These are phyloP conservation scores for Struthidea cinerea DNA, from an alignment of 2,113 vertebrate genomes.

Conservation along the genomic window DNA sequence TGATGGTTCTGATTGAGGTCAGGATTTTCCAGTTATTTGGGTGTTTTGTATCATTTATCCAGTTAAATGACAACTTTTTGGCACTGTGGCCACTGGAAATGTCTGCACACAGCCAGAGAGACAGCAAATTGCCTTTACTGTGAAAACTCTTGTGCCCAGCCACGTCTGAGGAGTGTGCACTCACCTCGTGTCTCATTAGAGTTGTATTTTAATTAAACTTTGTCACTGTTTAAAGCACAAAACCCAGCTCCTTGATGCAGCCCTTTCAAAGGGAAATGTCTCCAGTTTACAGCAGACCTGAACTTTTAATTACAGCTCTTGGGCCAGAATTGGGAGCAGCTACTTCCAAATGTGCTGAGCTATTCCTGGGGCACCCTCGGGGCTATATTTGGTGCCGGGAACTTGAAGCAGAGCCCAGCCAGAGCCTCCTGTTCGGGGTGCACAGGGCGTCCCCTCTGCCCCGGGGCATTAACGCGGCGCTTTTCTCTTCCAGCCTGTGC, in stretches of 20 bases:
- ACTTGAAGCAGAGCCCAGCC: not conserved
- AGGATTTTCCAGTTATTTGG: not conserved
- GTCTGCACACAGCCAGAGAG: not conserved
- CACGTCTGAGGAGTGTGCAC: not conserved
- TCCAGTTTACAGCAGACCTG: not conserved
- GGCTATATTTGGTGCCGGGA: not conserved
- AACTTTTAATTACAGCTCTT: not conserved
- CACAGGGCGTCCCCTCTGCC: not conserved
- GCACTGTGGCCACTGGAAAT: not conserved
- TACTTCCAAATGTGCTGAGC: not conserved
- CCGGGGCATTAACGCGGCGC: not conserved
- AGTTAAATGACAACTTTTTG: not conserved
- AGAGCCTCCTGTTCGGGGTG: not conserved
- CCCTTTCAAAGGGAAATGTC: not conserved
- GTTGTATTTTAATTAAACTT: not conserved
- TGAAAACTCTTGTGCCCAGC: not conserved
- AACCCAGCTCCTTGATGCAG: not conserved
- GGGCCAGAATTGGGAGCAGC: not conserved
- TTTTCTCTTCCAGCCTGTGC: constrained; percentile 82
- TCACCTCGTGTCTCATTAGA: not conserved
- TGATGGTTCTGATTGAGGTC: not conserved
- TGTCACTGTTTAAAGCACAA: not conserved
- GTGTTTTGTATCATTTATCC: not conserved
- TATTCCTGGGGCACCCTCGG: not conserved
- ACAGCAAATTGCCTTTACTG: not conserved